A percentile compares a stretch with the other conserved stretches of the same genome.
These are phyloP conservation scores for Lampropteryx suffumata DNA, from an alignment of 2,888 invertebrate genomes.

Conservation along the genomic window DNA sequence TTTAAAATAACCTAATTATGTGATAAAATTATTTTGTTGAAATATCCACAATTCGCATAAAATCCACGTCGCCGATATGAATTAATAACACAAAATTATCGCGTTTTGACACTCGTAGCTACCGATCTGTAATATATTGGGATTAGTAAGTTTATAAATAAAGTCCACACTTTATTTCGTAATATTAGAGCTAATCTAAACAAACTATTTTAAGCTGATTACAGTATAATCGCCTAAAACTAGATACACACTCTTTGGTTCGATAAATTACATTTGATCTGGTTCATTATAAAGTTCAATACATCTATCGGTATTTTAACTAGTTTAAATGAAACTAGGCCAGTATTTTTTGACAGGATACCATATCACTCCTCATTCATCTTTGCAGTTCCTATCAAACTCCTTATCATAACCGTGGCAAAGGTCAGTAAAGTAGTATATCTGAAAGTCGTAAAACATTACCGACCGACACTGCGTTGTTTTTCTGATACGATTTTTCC, in stretches of 20 bases:
- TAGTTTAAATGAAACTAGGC: slow-evolving; percentile 3
- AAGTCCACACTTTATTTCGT: slow-evolving; percentile 18
- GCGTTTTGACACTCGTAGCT: slow-evolving; percentile 53
- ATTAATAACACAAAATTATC: slow-evolving; percentile 73
- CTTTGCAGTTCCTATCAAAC: slow-evolving; percentile 10
- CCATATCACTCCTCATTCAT: slow-evolving; percentile 17
- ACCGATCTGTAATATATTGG: slow-evolving; percentile 41
- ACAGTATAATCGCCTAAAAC: no score
- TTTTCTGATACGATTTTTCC: slow-evolving; percentile 16
- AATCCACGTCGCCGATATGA: slow-evolving; percentile 65
- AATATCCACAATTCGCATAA: slow-evolving; percentile 69
- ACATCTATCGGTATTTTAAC: no score
- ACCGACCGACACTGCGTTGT: slow-evolving; percentile 12
- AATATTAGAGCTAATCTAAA: slow-evolving; percentile 5
- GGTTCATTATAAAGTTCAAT: no score
- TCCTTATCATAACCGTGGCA: slow-evolving; percentile 17
- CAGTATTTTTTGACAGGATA: slow-evolving; percentile 5
- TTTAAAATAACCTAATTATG: slow-evolving; percentile 25
- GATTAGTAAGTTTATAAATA: slow-evolving; percentile 41
- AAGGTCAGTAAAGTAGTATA: slow-evolving; percentile 25
- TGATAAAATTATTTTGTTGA: slow-evolving; percentile 47
- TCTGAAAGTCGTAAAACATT: slow-evolving; percentile 24
- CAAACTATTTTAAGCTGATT: no score
- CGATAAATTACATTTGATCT: no score
- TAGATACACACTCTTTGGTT: no score